phyloP scores from a whole-genome alignment of 2,113 vertebrate genomes.

The Marmota monax region DNA sequence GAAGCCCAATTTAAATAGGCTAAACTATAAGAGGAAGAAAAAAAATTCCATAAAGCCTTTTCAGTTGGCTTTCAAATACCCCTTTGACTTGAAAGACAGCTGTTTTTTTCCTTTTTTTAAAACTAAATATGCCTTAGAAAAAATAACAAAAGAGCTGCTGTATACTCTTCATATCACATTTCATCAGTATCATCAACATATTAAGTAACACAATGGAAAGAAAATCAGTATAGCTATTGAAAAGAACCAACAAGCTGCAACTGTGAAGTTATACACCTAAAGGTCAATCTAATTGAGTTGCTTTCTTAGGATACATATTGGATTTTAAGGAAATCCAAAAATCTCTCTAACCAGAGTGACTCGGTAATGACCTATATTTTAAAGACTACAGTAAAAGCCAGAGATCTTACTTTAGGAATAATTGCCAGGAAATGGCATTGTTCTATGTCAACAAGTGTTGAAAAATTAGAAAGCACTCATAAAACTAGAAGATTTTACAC shows the following conservation, averaged over 20 bases:
- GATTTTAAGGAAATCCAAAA: conserved; percentile 51
- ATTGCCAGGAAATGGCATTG: conserved; percentile 18
- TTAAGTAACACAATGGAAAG: conserved; percentile 48
- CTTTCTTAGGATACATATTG: not conserved
- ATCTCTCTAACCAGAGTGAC: conserved; percentile 21
- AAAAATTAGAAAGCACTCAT: conserved; percentile 24
- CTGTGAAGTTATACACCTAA: not conserved
- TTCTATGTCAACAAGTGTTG: not conserved
- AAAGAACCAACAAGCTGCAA: conserved; percentile 11
- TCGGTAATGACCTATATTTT: not conserved
- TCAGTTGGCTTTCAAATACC: conserved; percentile 4
- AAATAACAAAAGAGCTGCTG: not conserved
- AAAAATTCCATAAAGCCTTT: conserved; percentile 13
- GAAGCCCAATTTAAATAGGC: conserved; percentile 56
- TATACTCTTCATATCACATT: conserved; percentile 43
- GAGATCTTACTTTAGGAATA: conserved; percentile 1
- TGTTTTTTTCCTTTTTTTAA: conserved; percentile 28
- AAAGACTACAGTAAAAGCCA: not conserved
- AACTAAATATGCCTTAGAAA: not conserved
- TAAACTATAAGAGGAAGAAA: not conserved
- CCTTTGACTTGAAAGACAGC: conserved; percentile 30
- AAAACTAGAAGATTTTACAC: not conserved
- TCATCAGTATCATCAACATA: not conserved
- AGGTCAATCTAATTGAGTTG: not conserved
- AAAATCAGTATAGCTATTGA: conserved; percentile 31